Evolutionary conservation across 2,888 invertebrate genomes (phyloP), one percentile per base, ranked within the genome.

Genomic region (Scaptomyza caliginosa): DNA sequence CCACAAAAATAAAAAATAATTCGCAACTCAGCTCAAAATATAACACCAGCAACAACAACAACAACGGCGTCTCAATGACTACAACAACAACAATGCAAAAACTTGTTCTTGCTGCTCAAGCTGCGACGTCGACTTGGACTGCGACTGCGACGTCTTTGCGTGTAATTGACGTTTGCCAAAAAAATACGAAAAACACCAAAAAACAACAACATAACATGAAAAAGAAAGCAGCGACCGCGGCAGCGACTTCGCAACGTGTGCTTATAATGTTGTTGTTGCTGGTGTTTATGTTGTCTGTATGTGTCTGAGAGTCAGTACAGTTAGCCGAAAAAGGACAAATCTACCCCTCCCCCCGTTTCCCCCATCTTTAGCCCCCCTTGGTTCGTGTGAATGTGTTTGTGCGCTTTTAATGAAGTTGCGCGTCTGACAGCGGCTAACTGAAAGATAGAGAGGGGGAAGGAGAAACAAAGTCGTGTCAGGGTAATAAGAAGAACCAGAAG

Each of bases 131-230:
- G 23, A 46, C 46, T 24, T 13, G 26, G 43, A 23, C 45, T 32
- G 8, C 39, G 46, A 43, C 66, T 23, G 52, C 36, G 49, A 16
- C 45, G 56, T 26, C 26, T 45, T 49, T 50, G 70, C 70, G 63
- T 74, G 78, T 70, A 75, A 75, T 77, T 77, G 75, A 74, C 74
- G 43, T 74, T 75, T 72, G 71, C 67, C 63, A 67, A 71, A 72
- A 72, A 51, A 59, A n/a, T n/a, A n/a, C n/a, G n/a, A n/a, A n/a
- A n/a, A n/a, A n/a, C n/a, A n/a, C n/a, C n/a, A n/a, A 51, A 43
- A 55, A 57, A 54, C 36, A 17, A 54, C 45, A 56, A 52, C 50
- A 4, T 4, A 21, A 62, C n/a, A n/a, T n/a, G 56, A 28, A 39
- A 51, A 59, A 59, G 45, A 50, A 57, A 51, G 50, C 67, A 39